Percentiles rank a stretch among this genome's conserved stretches.
Conservation (phyloP, 2,797 vertebrate genomes). For the Amazonetta brasiliensis region DNA sequence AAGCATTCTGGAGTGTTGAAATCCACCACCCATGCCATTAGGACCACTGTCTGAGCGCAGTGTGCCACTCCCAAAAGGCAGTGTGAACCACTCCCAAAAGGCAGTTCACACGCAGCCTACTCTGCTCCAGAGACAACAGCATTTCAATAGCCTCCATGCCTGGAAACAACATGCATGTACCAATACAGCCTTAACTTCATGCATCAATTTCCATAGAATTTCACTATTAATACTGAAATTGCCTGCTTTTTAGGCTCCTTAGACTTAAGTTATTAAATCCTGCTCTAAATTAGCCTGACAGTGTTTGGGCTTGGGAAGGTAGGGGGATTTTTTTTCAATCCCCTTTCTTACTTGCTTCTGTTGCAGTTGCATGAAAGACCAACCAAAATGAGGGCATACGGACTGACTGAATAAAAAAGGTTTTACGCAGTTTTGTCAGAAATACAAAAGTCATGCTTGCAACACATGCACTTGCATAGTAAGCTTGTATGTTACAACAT, state of each 20-base stretch:
- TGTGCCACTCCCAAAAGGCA: not conserved
- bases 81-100: not conserved
- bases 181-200: not conserved
- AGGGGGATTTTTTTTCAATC: not conserved
- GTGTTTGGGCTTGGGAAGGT: not conserved
- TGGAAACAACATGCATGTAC: not conserved
- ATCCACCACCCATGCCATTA: not conserved
- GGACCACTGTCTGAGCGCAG: not conserved
- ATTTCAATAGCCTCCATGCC: not conserved
- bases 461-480: not conserved
- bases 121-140: not conserved
- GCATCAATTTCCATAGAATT: not conserved
- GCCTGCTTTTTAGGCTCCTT: not conserved
- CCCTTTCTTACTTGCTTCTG: not conserved
- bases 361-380: not conserved
- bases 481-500: not conserved
- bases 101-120: accelerated
- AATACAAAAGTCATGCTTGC: not conserved
- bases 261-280: not conserved
- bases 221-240: not conserved
- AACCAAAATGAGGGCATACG: not conserved
- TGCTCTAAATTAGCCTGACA: not conserved
- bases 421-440: not conserved
- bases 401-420: not conserved
- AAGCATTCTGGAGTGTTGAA: not conserved